Evolutionary conservation across 2,113 vertebrate genomes (phyloP), one percentile per base, ranked within the genome.

Genomic region (Coptodon rendalli): DNA sequence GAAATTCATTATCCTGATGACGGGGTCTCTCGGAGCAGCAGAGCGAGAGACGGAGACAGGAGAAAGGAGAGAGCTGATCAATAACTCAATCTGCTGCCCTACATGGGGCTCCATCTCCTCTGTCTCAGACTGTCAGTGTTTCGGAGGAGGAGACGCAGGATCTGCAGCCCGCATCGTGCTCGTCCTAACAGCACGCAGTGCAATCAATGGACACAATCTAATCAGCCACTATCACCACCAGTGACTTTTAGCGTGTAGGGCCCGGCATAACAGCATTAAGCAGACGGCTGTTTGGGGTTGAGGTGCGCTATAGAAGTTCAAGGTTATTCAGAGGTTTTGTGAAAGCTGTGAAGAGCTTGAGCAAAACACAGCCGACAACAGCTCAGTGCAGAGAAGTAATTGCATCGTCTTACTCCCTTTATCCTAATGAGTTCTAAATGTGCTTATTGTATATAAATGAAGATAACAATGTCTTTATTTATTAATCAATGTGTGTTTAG

Each of bases 151-250:
- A 89, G 88, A 89, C 66, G 81, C 88, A 84, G 84, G 81, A 93
- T 91, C 90, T 83, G 89, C 81, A 85, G 89, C 91, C 85, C 88
- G 57, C 92, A 82, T 81, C 71, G 61, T 48, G 83, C 84, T 89
- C 79, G 6, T 94, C 90, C 91, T 82, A 93, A 91, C 93, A 92
- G 92, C 95, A 92, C 80, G 85, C 91, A 40, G 83, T 24, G 13
- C 92, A 91, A 95, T 96, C 95, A 95, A 95, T 96, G 95, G 92
- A 94, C 94, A 95, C 93, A 95, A 95, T 96, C 94, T 95, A 96
- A 96, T 95, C 94, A 95, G 92, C 90, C 89, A 66, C 92, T 90
- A 96, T 95, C 95, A 94, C 94, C 91, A 92, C 90, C 92, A 91
- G 91, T 93, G 94, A 96, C 93, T 95, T 95, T 93, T 94, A 94